Evolutionary conservation across 64 coral and sea anemone species (phyloP).

Genomic region (Astreopora myriophthalma): DNA sequence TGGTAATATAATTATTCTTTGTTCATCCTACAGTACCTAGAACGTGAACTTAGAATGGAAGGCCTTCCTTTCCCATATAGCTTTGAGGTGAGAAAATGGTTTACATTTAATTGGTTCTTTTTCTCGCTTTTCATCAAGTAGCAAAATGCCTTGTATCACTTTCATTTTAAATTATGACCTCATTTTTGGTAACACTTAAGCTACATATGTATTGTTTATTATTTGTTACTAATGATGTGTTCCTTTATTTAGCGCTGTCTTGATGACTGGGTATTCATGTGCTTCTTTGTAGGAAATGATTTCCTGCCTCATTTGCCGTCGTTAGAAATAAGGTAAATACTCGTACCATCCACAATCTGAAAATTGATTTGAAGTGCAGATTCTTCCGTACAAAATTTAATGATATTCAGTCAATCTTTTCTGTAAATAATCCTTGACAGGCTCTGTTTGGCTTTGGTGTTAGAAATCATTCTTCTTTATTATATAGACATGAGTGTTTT

Average conservation of each 20-base stretch:
- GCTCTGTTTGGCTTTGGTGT: too few species aligned
- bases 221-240: conserved; percentile 18
- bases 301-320: conserved; percentile 97
- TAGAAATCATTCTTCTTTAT: too few species aligned
- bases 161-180: too few species aligned
- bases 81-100: conserved; percentile 83
- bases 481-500: too few species aligned
- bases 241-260: conserved; percentile 78
- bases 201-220: not conserved
- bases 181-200: not conserved
- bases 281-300: conserved; percentile 99
- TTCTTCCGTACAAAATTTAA: too few species aligned
- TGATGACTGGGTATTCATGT: conserved; percentile 99
- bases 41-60: conserved; percentile 95
- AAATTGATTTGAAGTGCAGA: too few species aligned
- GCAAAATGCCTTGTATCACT: not conserved
- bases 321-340: conserved; percentile 92
- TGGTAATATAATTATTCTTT: not conserved
- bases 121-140: not conserved
- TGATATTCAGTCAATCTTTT: too few species aligned
- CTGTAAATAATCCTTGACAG: too few species aligned
- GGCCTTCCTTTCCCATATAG: conserved; percentile 94
- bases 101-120: too few species aligned
- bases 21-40: conserved; percentile 77
- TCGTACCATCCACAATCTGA: not conserved